Base-by-base conservation (phyloP, 1,140 invertebrate genomes). In the Ladona fulva region DNA sequence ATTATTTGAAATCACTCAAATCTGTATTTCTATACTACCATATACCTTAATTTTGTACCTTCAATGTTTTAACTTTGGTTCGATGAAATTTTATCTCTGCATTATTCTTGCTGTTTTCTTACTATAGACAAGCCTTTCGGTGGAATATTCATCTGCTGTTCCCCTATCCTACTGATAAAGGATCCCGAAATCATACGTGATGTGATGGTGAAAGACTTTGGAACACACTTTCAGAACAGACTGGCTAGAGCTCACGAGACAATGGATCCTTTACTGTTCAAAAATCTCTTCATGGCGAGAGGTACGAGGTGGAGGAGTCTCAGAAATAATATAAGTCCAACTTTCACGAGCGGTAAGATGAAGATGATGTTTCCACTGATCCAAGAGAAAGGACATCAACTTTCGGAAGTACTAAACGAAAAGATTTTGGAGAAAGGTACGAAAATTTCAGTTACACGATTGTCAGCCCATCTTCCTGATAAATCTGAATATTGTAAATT, bases 271-370 rank as follows among this genome's bases (percentile, higher is more conserved):
- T 1, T 76, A 5, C n/a, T 25, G 12, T 24, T 22, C 76, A 42
- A 42, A 42, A 74, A 79, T 74, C 24, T 79, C 0, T 79, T 79
- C 37, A 59, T 59, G 19, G 77, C 78, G 24, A 42, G 19, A 83
- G 88, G 87, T 29, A 22, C 29, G 22, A 80, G 82, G 75, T 89
- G 88, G 88, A 87, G 84, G 80, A 83, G 80, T 37, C 80, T 89
- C n/a, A 82, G 85, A 16, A 78, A 82, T 19, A 86, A 86, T 80
- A 81, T 88, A 78, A 84, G 86, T 6, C 85, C 86, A 1, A 84
- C 84, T 0, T 89, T 88, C 79, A 86, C 87, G 6, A 81, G 85
- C 0, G 84, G 82, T 0, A 88, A 87, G 80, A 83, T 88, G 77
- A 88, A 87, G 79, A 82, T 83, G 0, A 87, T 88, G 85, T 88